A percentile compares a stretch with the other conserved stretches of the same genome.
Conservation (phyloP, 2,113 vertebrate genomes). For the Chelonoidis abingdonii region DNA sequence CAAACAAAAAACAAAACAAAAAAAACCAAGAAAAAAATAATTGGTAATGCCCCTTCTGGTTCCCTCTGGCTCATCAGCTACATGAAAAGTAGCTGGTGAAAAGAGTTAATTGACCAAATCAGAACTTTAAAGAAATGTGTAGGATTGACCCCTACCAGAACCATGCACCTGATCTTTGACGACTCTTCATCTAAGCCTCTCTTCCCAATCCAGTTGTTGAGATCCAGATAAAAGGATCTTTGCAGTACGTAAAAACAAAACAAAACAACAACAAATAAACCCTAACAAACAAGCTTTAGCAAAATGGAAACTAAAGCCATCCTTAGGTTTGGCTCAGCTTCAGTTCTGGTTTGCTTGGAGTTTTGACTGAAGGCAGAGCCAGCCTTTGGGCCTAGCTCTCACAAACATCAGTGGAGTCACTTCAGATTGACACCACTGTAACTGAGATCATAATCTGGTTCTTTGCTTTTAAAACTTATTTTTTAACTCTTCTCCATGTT, state of each 20-base stretch:
- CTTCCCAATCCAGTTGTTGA: background rate
- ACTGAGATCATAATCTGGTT: background rate
- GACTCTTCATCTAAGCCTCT: background rate
- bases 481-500: background rate
- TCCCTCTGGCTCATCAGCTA: background rate
- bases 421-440: background rate
- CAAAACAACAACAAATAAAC: background rate
- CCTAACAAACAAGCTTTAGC: background rate
- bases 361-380: background rate
- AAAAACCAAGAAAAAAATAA: background rate
- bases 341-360: background rate
- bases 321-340: background rate
- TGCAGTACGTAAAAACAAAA: background rate
- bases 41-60: background rate
- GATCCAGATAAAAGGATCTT: background rate
- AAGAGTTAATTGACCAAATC: background rate
- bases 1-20: background rate
- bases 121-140: background rate
- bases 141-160: background rate
- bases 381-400: background rate
- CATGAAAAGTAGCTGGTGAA: background rate
- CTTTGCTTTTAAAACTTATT: background rate
- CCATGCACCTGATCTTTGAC: accelerated
- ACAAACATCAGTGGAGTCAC: background rate
- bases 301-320: background rate